phyloP scores from a whole-genome alignment of 2,113 vertebrate species.

The Pandion haliaetus region DNA sequence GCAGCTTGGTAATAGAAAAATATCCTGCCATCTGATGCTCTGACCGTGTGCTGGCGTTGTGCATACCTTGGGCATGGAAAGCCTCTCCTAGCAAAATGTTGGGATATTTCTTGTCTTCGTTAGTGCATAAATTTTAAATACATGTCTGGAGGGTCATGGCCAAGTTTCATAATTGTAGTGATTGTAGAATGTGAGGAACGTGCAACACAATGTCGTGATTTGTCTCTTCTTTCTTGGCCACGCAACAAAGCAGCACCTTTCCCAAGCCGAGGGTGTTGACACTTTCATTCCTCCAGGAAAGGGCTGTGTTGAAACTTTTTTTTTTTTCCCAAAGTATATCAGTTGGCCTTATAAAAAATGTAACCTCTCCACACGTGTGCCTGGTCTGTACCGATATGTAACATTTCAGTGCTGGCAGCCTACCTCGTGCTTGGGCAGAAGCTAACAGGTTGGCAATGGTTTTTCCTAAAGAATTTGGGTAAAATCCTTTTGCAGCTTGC shows the following conservation, averaged over 20 bases:
- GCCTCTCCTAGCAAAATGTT: background rate
- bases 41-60: rapidly evolving
- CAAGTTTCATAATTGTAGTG: background rate
- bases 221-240: background rate
- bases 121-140: background rate
- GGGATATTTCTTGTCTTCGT: background rate
- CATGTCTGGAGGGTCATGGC: rapidly evolving
- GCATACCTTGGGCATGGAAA: background rate
- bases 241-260: background rate
- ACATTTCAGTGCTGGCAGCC: background rate
- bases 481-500: background rate
- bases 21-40: background rate
- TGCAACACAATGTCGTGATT: background rate
- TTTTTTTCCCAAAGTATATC: rapidly evolving
- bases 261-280: background rate
- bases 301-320: background rate
- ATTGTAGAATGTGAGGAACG: rapidly evolving
- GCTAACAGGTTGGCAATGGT: rapidly evolving
- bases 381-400: rapidly evolving
- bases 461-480: background rate
- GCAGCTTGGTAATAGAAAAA: background rate
- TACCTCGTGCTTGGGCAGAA: background rate
- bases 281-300: background rate
- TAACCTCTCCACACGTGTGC: background rate
- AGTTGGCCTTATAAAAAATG: background rate